Evolutionary conservation across 1,140 invertebrate genomes (phyloP).

Genomic region (Hycleus cichorii): DNA sequence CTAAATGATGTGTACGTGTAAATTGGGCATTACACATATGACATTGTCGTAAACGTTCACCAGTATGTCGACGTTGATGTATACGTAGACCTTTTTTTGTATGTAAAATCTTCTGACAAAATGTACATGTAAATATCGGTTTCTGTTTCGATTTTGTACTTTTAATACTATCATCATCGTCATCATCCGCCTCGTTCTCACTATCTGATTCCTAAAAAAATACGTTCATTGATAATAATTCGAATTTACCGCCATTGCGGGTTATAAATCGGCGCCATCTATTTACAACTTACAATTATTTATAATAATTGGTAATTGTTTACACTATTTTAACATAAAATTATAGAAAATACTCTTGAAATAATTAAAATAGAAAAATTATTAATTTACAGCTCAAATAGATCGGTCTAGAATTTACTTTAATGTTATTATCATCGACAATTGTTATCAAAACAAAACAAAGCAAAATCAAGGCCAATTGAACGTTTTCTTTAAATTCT

Average conservation of each 20-base stretch:
- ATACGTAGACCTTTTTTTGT: conserved; percentile 31
- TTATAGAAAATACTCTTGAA: too few species aligned
- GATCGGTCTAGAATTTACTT: too few species aligned
- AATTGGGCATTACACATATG: conserved; percentile 33
- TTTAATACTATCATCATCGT: conserved; percentile 24
- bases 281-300: too few species aligned
- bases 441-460: background rate
- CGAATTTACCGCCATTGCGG: too few species aligned
- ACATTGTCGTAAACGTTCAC: conserved; percentile 31
- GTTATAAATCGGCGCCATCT: too few species aligned
- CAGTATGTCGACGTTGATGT: conserved; percentile 37
- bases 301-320: too few species aligned
- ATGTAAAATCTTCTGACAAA: conserved; percentile 31
- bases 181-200: conserved; percentile 18
- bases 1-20: conserved; percentile 30
- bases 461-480: background rate
- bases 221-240: too few species aligned
- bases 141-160: conserved; percentile 22
- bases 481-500: background rate
- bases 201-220: background rate
- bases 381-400: too few species aligned
- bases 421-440: too few species aligned
- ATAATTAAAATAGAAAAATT: too few species aligned
- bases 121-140: conserved; percentile 25
- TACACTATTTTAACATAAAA: too few species aligned